Percentiles rank a stretch among this genome's conserved stretches.
These are phyloP conservation scores for Apostichopus leukothele DNA, from an alignment of 53 echinoderm and acorn worm genomes.

Conservation along the genomic window DNA sequence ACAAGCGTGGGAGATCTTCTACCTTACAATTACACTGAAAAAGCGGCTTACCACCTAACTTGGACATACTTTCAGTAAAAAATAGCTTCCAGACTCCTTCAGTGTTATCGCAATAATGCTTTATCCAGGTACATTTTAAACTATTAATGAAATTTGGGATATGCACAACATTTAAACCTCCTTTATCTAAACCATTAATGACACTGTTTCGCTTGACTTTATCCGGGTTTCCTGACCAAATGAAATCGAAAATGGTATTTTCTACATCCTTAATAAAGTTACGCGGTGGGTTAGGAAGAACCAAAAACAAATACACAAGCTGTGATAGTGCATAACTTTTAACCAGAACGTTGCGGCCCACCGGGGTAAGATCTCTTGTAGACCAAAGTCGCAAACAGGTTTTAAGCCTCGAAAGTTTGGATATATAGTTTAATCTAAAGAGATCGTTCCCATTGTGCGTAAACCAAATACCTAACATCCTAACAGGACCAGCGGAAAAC, in stretches of 20 bases:
- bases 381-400: too few species aligned
- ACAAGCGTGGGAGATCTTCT: too few species aligned
- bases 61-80: too few species aligned
- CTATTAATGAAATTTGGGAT: not conserved
- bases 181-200: not conserved
- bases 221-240: not conserved
- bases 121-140: not conserved
- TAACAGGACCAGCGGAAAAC: not conserved
- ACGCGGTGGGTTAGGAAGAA: not conserved
- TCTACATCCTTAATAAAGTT: not conserved
- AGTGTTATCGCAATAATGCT: not conserved
- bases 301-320: not conserved
- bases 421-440: not conserved
- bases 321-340: not conserved
- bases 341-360: too few species aligned
- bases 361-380: too few species aligned
- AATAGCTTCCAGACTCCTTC: too few species aligned
- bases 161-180: not conserved
- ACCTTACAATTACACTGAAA: too few species aligned
- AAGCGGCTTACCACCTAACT: too few species aligned
- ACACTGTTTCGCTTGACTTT: not conserved
- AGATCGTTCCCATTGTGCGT: not conserved
- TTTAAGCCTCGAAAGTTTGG: not conserved
- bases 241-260: not conserved
- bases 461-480: not conserved